Conservation (phyloP, 2,888 invertebrate genomes). For the Cheilosia soror region DNA sequence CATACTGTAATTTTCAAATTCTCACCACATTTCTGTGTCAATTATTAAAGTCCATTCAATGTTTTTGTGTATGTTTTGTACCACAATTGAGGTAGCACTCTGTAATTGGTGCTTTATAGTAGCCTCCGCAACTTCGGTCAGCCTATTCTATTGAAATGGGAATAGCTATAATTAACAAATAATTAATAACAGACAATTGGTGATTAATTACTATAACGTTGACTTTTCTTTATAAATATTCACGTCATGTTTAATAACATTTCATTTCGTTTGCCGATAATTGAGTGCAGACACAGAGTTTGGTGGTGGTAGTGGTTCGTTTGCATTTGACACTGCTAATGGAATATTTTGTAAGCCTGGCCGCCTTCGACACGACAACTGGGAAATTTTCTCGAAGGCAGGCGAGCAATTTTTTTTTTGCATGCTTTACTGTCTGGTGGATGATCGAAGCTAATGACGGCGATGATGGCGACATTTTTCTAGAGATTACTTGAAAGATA, state of each 20-base stretch:
- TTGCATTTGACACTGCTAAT: constrained; percentile 34
- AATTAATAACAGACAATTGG: constrained; percentile 17
- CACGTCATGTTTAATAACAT: background rate
- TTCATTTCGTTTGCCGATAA: background rate
- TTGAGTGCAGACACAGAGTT: constrained; percentile 3
- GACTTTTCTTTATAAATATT: background rate
- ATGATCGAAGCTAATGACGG: constrained; percentile 10
- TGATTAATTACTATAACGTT: constrained; percentile 2
- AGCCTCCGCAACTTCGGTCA: no score
- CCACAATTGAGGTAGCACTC: background rate
- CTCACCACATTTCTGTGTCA: no score
- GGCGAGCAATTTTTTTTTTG: constrained; percentile 4
- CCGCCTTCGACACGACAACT: background rate
- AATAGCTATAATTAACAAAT: constrained; percentile 17
- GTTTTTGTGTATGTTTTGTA: no score
- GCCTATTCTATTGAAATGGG: background rate
- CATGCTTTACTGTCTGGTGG: constrained; percentile 10
- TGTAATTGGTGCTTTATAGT: background rate
- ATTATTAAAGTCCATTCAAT: no score
- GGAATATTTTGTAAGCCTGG: background rate
- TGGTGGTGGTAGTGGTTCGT: background rate
- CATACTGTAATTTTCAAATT: no score
- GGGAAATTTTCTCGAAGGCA: background rate
- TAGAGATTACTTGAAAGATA: background rate
- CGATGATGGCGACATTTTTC: background rate